Evolutionary conservation across 64 coral and sea anemone species (phyloP), one percentile per base, ranked within the genome.

Genomic region (Catalaphyllia jardinei): DNA sequence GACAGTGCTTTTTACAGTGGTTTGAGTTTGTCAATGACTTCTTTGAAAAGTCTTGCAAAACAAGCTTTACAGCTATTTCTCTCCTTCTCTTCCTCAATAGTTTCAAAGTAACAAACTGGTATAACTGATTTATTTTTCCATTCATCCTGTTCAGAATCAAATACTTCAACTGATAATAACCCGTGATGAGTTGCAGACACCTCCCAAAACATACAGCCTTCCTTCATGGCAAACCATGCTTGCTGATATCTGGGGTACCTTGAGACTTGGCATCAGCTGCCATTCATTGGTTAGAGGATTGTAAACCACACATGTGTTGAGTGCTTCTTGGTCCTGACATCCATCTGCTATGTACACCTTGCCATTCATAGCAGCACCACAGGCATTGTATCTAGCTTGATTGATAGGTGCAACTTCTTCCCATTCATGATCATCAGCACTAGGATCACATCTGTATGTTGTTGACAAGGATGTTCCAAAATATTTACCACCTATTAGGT

Each of bases 281-380:
- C 77, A 80, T 60, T 80, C 77, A 60, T 80, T 27, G n/a, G 55
- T 62, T 30, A 46, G 28, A 30, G 52, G 77, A 29, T 80, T 18
- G 17, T 80, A 80, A 22, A 80, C 46, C 28, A 61, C 77, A 29
- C 77, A 80, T 17, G 77, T 13, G 2, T 60, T 52, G 20, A 60
- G n/a, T 13, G 31, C 77, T 11, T 28, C 16, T 59, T 0, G 1
- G 10, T 4, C 6, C 11, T 60, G 24, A 9, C 6, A 17, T 6
- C 77, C 77, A 61, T 52, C 77, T 29, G 77, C 77, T 61, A 80
- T 61, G 28, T 80, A 80, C 25, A 80, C 54, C 54, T 80, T 80
- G 24, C 77, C 77, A 80, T 29, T 80, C 27, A 80, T 60, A 12
- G 77, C 52, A 14, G n/a, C 28, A 29, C 77, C 77, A 80, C 29